A percentile compares a stretch with the other conserved stretches of the same genome.
phyloP scores from a whole-genome alignment of 35 echinoderm and acorn worm species.

The Amphiura filiformis region DNA sequence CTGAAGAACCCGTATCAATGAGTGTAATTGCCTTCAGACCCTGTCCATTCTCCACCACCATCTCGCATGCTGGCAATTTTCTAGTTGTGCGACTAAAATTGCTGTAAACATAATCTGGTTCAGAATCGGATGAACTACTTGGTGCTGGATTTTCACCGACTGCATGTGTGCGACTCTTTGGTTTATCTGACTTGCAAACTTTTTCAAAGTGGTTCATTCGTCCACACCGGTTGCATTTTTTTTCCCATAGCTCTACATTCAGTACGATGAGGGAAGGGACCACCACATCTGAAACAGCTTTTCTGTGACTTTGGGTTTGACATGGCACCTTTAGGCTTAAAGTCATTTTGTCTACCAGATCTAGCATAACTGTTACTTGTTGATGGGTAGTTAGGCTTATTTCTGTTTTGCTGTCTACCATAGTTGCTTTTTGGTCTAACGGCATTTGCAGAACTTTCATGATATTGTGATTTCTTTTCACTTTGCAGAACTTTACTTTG shows the following conservation, averaged over 20 bases:
- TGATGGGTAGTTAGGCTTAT: neutral
- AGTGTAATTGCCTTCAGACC: neutral
- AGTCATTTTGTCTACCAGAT: neutral
- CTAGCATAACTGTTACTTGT: neutral
- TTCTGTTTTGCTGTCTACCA: neutral
- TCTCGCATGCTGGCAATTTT: neutral
- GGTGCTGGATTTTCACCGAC: neutral
- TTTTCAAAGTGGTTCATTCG: neutral
- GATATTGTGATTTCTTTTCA: neutral
- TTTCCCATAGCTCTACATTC: neutral
- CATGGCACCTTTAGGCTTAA: neutral
- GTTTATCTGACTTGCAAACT: neutral
- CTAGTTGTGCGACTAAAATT: neutral
- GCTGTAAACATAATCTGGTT: neutral
- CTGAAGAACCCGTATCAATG: neutral
- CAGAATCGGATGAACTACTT: neutral
- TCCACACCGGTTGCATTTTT: neutral
- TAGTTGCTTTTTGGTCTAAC: neutral
- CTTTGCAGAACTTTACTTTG: slow-evolving; percentile 25
- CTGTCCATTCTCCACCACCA: neutral
- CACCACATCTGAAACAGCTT: neutral
- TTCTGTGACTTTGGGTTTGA: neutral
- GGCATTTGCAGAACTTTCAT: neutral
- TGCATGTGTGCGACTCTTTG: neutral
- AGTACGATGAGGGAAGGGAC: neutral